phyloP scores from a whole-genome alignment of 2,888 invertebrate genomes.

The Stegana nigrithorax region DNA sequence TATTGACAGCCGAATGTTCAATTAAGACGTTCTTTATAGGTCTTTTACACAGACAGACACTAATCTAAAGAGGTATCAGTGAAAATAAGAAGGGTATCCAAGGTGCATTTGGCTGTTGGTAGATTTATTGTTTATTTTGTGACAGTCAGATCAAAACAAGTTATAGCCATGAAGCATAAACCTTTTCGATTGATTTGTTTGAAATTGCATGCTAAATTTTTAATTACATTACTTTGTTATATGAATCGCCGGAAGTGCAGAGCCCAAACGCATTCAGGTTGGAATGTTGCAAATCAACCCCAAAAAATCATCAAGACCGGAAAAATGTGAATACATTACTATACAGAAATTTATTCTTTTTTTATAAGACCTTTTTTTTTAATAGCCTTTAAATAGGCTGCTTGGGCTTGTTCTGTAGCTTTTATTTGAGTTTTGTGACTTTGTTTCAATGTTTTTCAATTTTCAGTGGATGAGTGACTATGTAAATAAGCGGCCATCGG shows the following conservation, averaged over 20 bases:
- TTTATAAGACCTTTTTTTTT: neutral
- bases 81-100: too few species aligned
- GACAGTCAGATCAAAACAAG: too few species aligned
- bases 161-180: conserved; percentile 36
- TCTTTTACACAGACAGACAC: too few species aligned
- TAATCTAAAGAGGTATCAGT: too few species aligned
- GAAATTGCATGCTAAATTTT: conserved; percentile 31
- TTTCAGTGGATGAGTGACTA: conserved; percentile 9
- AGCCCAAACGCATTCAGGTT: conserved; percentile 21
- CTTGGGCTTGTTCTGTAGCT: neutral
- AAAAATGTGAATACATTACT: neutral
- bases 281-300: conserved; percentile 18
- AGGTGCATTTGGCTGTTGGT: neutral
- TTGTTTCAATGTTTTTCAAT: neutral
- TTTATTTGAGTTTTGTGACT: neutral
- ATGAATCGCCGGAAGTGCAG: conserved; percentile 51
- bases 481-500: neutral
- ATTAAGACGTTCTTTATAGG: too few species aligned
- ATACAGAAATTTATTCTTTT: neutral
- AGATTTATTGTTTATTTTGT: neutral
- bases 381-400: conserved; percentile 3
- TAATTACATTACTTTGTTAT: neutral
- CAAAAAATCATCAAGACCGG: conserved; percentile 25
- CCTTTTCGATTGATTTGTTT: conserved; percentile 62
- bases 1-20: too few species aligned